Conservation (phyloP, 2,113 vertebrate genomes). For the Corythornis cristatus region DNA sequence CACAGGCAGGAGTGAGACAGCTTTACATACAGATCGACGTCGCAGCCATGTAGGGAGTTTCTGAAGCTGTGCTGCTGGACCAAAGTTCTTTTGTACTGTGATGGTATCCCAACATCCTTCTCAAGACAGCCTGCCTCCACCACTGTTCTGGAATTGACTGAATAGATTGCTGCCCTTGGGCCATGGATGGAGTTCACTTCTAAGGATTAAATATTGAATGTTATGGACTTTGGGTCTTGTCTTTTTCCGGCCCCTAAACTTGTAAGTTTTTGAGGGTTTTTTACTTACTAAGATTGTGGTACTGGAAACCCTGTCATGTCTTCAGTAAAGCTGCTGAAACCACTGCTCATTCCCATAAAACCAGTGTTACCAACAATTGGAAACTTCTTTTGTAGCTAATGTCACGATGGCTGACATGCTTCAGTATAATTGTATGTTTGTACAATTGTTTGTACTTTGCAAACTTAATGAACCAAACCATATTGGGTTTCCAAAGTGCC, state of each 20-base stretch:
- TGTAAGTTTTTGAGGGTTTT: slow-evolving; percentile 35
- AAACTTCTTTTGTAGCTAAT: slow-evolving; percentile 72
- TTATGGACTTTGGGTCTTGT: slow-evolving; percentile 60
- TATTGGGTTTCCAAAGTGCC: slow-evolving; percentile 90
- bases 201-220: slow-evolving; percentile 38
- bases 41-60: slow-evolving; percentile 85
- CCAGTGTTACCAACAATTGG: slow-evolving; percentile 70
- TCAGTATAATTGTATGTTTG: slow-evolving; percentile 72
- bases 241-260: slow-evolving; percentile 55
- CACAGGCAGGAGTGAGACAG: slow-evolving; percentile 91
- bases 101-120: slow-evolving; percentile 56
- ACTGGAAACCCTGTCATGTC: slow-evolving; percentile 59
- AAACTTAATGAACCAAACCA: slow-evolving; percentile 83
- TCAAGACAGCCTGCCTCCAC: slow-evolving; percentile 31
- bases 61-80: slow-evolving; percentile 75
- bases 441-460: slow-evolving; percentile 84
- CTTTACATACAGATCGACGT: slow-evolving; percentile 95
- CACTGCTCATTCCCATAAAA: slow-evolving; percentile 72
- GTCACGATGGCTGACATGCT: slow-evolving; percentile 75
- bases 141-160: background rate
- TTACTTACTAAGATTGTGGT: slow-evolving; percentile 42
- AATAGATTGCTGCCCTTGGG: background rate
- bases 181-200: background rate
- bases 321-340: slow-evolving; percentile 73
- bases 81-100: slow-evolving; percentile 84